Base-by-base conservation (phyloP, 64 coral and sea anemone genomes). In the Stylophora pistillata region DNA sequence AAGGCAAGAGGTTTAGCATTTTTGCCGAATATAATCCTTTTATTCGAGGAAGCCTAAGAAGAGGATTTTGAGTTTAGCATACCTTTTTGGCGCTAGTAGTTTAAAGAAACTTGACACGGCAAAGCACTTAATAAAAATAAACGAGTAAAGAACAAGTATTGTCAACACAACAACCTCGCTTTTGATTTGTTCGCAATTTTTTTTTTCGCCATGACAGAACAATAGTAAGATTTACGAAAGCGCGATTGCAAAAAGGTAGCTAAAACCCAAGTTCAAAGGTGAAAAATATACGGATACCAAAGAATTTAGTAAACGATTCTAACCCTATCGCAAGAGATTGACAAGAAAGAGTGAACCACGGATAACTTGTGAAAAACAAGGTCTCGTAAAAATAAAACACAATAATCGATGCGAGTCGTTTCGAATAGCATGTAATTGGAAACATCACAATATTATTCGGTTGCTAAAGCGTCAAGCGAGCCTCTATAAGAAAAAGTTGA, bases 41-140 rank as follows among this genome's bases (percentile, higher is more conserved):
- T 84, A 84, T 30, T 58, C 65, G 23, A 13, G 37, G 60, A 53
- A 79, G 37, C n/a, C 21, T 47, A 13, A 21, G 21, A 11, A 7
- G 16, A 33, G 32, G 21, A 61, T 60, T 84, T 68, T 52, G 64
- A 30, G 29, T 65, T 63, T n/a, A 61, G 78, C 78, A 63, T 82
- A 82, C 78, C 37, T 47, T 82, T 82, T 47, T 13, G 58, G 62
- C 78, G 18, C 21, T 30, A 59, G 29, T 34, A 59, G 30, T 29
- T 37, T 20, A 13, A 30, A 65, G 60, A 82, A 82, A 82, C 20
- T 13, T 66, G 79, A 82, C 18, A 60, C 80, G 61, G 69, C 34
- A 70, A 84, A 69, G 61, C 12, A 12, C 34, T 70, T 84, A 61
- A 84, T 25, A 14, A 84, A 69, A 84, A 84, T 63, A 70, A 68